Base-by-base conservation (phyloP, 1,140 invertebrate species). In the Temnothorax nylanderi region DNA sequence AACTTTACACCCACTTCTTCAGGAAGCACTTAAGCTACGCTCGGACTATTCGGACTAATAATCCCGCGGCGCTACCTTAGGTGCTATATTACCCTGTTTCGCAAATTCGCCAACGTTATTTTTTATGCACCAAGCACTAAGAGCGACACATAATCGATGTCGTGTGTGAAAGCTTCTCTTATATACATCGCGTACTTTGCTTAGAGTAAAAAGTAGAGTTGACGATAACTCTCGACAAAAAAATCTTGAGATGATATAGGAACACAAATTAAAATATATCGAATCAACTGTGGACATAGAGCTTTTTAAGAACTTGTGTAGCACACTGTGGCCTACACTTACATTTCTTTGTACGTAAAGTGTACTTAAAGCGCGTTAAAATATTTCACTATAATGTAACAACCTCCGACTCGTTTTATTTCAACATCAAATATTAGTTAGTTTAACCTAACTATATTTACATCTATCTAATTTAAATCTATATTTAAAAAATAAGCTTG, bases 1-100 rank as follows among this genome's bases (percentile, higher is more conserved):
- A 87, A 87, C 85, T 87, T 87, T 87, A 71, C 78, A 87, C 77
- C 67, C 34, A 64, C 78, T 87, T 87, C 85, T 84, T 87, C 56
- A 51, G 54, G 67, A 84, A 71, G 77, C 65, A 87, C 85, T 87
- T 87, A 87, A 87, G 78, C 44, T n/a, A 84, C 26, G 69, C 67
- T 84, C 80, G 65, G 85, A 87, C 85, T 87, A 84, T 56, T 81
- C 78, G 67, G 71, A 87, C 65, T 82, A 87, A 87, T 87, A 87
- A 82, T 84, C 67, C 77, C 56, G 26, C 41, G 54, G 54, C 34
- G 54, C 7, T 60, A 72, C 32, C 44, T 84, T 84, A 84, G 77
- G n/a, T 44, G 49, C 51, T 80, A 44, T 71, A 71, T 86, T 86
- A 86, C 58, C 51, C 65, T 62, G 32, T 86, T 71, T 86, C 44